Base-by-base conservation (phyloP, 2,113 vertebrate genomes). In the Ptychochromis oligacanthus region DNA sequence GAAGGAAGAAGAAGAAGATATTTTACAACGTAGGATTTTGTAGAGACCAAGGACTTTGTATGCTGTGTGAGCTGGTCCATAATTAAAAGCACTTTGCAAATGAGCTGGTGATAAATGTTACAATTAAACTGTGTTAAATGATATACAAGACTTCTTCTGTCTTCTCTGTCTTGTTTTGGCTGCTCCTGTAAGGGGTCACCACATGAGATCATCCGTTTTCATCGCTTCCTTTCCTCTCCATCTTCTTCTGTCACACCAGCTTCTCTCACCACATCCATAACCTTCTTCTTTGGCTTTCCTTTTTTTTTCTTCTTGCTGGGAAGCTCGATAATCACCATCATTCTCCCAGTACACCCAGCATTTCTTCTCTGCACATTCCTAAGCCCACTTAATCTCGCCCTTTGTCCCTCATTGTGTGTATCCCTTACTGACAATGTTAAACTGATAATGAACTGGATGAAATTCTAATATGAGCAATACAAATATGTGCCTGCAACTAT, bases 51-150 rank as follows among this genome's bases (percentile, higher is more conserved):
- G 26, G 67, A n/a, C 67, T 72, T 31, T 72, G 24, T 72, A 54
- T 54, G 67, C 26, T 54, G 24, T 14, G 67, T 14, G 65, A 31
- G 26, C 3, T n/a, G 18, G 46, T 26, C 46, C 26, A n/a, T 72
- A 72, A 72, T 72, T 72, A 54, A 72, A 72, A 72, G 67, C 67
- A 72, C 46, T 72, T 54, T 54, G 46, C 46, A n/a, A 72, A 72
- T 54, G 46, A 72, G 67, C 17, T 34, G 11, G 26, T 54, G 46
- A 72, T 72, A 34, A 54, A 72, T 72, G 46, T 54, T 72, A 46
- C 67, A 72, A 28, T 72, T 54, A 54, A 72, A 34, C 4, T 31
- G 26, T n/a, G 67, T n/a, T 54, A 72, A 72, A 54, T 72, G 11
- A 72, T 72, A 18, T 72, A 18, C 46, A 72, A 31, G 26, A 31